A percentile compares a stretch with the other conserved stretches of the same genome.
These are phyloP conservation scores for Brachionus manjavacas DNA, from an alignment of 1,140 invertebrate species.

Conservation along the genomic window DNA sequence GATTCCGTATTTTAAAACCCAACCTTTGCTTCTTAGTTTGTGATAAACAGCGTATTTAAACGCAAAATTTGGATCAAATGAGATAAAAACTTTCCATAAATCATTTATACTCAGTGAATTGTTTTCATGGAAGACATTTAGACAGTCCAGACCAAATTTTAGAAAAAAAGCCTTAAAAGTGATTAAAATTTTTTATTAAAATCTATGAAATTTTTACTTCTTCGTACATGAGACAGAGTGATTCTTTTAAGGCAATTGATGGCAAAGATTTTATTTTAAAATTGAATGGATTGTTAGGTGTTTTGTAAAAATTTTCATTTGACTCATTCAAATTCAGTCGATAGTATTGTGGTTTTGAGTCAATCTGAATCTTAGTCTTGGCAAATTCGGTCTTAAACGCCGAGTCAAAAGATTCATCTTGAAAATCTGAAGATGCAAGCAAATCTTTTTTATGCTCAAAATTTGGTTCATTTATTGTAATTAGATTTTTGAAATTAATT, in stretches of 20 bases:
- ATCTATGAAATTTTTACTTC: neutral
- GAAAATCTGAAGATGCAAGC: neutral
- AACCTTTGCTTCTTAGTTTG: constrained; percentile 28
- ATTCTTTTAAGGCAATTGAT: neutral
- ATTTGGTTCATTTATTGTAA: neutral
- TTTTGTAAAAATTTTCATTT: neutral
- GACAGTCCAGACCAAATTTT: constrained; percentile 13
- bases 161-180: constrained; percentile 24
- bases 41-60: constrained; percentile 41
- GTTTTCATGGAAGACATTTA: neutral
- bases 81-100: neutral
- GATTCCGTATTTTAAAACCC: constrained; percentile 37
- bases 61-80: neutral
- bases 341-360: neutral
- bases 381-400: neutral
- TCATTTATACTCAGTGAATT: neutral
- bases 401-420: neutral
- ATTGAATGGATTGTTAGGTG: neutral
- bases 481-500: constrained; percentile 5
- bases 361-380: neutral
- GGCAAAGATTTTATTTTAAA: constrained; percentile 20
- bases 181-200: neutral
- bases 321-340: neutral
- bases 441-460: neutral
- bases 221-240: neutral